phyloP scores from a whole-genome alignment of 2,888 invertebrate species.

The Nasonia oneida region DNA sequence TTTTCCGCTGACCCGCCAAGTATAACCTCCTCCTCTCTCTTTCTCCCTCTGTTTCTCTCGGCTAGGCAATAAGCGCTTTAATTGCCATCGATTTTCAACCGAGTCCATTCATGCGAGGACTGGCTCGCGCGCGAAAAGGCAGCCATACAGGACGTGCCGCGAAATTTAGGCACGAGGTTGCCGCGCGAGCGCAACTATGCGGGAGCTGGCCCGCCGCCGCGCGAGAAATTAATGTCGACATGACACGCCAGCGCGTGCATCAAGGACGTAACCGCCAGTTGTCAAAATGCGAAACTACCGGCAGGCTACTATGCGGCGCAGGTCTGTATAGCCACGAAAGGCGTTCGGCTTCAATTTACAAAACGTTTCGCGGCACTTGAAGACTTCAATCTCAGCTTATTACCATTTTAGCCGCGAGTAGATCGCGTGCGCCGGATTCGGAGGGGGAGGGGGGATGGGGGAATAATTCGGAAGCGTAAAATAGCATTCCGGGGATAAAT shows the following conservation, averaged over 20 bases:
- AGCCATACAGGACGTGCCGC: background rate
- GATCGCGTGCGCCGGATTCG: background rate
- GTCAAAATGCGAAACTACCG: slow-evolving; percentile 72
- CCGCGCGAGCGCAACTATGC: background rate
- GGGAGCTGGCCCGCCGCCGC: background rate
- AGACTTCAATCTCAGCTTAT: slow-evolving; percentile 50
- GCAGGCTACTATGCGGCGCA: background rate
- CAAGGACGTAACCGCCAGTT: slow-evolving; percentile 73
- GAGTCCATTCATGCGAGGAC: slow-evolving; percentile 37
- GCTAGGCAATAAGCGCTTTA: slow-evolving; percentile 23
- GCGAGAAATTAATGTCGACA: slow-evolving; percentile 68
- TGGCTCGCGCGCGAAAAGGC: slow-evolving; percentile 18
- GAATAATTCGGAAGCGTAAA: slow-evolving; percentile 54
- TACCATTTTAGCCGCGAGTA: slow-evolving; percentile 53
- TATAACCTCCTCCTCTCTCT: background rate
- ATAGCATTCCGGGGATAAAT: slow-evolving; percentile 57
- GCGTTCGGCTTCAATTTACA: slow-evolving; percentile 60
- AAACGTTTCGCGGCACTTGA: slow-evolving; percentile 56
- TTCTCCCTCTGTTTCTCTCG: background rate
- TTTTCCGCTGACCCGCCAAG: slow-evolving; percentile 10
- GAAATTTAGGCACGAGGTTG: slow-evolving; percentile 17
- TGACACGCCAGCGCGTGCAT: slow-evolving; percentile 71
- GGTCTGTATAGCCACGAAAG: slow-evolving; percentile 20
- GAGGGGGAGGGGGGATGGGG: background rate
- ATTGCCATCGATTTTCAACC: slow-evolving; percentile 42